Conservation (phyloP, 2,888 invertebrate species). For the Argyresthia goedartella region DNA sequence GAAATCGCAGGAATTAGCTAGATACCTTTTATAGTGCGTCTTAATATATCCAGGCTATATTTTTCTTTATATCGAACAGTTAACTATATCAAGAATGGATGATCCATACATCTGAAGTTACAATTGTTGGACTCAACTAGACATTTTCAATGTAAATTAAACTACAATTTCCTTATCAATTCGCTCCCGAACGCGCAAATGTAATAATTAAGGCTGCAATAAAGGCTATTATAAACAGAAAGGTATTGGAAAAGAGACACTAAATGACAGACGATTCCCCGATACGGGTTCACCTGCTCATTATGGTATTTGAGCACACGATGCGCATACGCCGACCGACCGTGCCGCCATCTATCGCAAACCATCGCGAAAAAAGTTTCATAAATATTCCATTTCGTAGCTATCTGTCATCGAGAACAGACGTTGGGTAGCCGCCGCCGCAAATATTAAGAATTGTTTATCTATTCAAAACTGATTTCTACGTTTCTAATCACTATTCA, state of each 20-base stretch:
- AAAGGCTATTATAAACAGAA: neutral
- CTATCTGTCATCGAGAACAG: constrained; percentile 60
- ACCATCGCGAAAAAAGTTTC: constrained; percentile 20
- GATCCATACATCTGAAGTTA: too few relatives aligned
- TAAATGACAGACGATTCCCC: constrained; percentile 41
- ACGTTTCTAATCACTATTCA: too few relatives aligned
- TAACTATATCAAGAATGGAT: too few relatives aligned
- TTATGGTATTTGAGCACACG: constrained; percentile 36
- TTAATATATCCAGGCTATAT: too few relatives aligned
- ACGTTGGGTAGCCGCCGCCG: constrained; percentile 24
- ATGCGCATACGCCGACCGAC: constrained; percentile 35
- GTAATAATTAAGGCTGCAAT: neutral
- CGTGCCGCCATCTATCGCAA: constrained; percentile 18
- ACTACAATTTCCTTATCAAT: too few relatives aligned
- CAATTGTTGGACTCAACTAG: too few relatives aligned
- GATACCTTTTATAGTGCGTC: too few relatives aligned
- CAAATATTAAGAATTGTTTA: too few relatives aligned
- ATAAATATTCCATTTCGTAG: constrained; percentile 46
- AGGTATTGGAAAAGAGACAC: constrained; percentile 22
- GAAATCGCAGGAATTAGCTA: too few relatives aligned
- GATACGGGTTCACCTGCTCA: constrained; percentile 54
- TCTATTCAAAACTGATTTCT: too few relatives aligned
- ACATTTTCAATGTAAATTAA: too few relatives aligned
- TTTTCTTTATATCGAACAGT: too few relatives aligned
- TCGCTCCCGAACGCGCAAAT: constrained; percentile 5